phyloP scores from a whole-genome alignment of 2,797 vertebrate species.

The Gadopsis marmoratus region DNA sequence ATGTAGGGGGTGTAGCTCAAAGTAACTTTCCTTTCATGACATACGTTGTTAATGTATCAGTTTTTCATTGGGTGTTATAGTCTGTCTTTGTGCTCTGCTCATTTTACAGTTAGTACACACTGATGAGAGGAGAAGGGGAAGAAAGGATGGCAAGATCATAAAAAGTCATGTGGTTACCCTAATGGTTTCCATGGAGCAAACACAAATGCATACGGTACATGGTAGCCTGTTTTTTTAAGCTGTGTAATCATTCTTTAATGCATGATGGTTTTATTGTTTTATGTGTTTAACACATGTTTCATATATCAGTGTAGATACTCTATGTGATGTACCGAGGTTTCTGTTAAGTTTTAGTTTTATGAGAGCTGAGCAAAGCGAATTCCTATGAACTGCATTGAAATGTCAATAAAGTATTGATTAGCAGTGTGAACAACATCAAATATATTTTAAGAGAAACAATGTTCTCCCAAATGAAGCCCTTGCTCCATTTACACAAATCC shows the following conservation, averaged over 20 bases:
- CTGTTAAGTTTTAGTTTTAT: not conserved
- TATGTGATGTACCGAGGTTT: not conserved
- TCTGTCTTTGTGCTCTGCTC: conserved; percentile 1
- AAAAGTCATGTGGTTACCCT: conserved; percentile 32
- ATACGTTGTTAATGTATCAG: no score
- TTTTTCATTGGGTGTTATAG: not conserved
- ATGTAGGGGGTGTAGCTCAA: no score
- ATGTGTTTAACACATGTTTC: conserved; percentile 4
- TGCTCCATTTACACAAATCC: not conserved
- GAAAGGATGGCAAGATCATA: conserved; percentile 13
- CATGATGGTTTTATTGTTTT: not conserved
- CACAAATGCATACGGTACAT: conserved; percentile 13
- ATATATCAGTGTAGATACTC: not conserved
- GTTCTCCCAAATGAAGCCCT: not conserved
- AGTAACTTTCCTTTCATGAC: no score
- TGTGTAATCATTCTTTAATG: not conserved
- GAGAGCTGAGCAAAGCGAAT: not conserved
- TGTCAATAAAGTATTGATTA: not conserved
- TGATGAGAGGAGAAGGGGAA: not conserved
- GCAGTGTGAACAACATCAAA: not conserved
- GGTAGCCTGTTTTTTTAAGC: not conserved
- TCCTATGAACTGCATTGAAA: no score
- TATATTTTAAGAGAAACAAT: not conserved
- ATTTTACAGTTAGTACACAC: conserved; percentile 1
- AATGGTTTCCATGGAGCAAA: conserved; percentile 53